Conservation (phyloP, 2,113 vertebrate species). For the Alethe diademata region DNA sequence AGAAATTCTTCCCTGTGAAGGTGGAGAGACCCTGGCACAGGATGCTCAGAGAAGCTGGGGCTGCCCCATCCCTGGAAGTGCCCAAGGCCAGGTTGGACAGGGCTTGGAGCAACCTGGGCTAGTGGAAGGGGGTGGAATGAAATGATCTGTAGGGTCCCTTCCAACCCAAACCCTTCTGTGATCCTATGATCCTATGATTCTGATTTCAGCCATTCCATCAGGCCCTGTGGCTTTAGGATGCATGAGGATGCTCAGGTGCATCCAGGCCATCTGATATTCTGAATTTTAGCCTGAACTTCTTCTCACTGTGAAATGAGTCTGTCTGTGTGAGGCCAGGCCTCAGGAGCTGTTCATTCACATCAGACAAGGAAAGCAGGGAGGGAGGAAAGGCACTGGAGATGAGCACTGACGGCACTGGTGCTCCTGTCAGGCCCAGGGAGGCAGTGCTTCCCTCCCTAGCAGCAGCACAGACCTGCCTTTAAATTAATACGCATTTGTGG, state of each 20-base stretch:
- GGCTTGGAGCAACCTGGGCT: background rate
- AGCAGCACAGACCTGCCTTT: background rate
- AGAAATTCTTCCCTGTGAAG: background rate
- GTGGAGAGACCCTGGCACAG: background rate
- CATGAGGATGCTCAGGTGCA: background rate
- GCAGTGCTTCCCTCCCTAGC: background rate
- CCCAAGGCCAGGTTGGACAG: accelerated
- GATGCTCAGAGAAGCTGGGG: background rate
- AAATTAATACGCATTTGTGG: background rate
- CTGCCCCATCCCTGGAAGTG: background rate
- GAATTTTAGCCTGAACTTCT: background rate
- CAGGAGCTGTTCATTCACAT: background rate
- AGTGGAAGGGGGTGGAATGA: background rate
- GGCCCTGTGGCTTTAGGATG: background rate
- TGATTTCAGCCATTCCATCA: background rate
- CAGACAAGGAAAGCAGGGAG: background rate
- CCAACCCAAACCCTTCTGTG: background rate
- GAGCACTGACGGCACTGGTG: accelerated
- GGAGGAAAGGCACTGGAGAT: background rate
- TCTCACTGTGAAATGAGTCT: background rate
- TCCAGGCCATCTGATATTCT: background rate
- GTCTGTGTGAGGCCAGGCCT: background rate
- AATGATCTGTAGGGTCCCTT: background rate
- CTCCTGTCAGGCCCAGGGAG: background rate
- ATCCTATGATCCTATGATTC: too few species aligned